Conservation (phyloP, 64 coral and sea anemone genomes). For the Acropora tenuis region DNA sequence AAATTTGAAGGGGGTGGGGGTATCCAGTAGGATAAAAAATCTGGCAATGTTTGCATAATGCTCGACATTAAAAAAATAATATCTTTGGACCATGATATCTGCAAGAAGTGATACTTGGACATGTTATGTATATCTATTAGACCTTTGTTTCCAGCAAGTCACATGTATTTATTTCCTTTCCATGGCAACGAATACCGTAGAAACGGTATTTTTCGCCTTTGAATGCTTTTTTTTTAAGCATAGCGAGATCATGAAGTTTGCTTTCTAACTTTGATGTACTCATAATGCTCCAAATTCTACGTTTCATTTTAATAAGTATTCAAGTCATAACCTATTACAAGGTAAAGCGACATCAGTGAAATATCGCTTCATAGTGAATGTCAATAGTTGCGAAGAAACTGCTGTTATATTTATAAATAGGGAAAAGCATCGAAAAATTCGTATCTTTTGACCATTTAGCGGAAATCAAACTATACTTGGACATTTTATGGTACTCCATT, state of each 20-base stretch:
- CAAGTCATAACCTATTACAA: neutral
- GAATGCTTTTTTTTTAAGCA: neutral
- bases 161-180: neutral
- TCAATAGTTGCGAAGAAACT: neutral
- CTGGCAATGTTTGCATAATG: neutral
- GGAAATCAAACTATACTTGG: conserved; percentile 11
- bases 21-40: too few relatives aligned
- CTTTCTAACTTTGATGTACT: too few relatives aligned
- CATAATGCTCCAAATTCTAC: neutral
- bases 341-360: neutral
- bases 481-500: neutral
- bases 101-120: neutral
- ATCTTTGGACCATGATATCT: neutral
- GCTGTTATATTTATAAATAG: neutral
- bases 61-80: conserved; percentile 1
- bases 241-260: too few relatives aligned
- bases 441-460: neutral
- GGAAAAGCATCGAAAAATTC: neutral
- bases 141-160: neutral
- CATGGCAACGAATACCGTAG: conserved; percentile 1
- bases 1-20: neutral
- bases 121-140: neutral
- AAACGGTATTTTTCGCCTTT: conserved; percentile 31
- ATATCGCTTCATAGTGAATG: neutral
- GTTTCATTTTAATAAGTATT: conserved; percentile 48